Evolutionary conservation across 2,888 invertebrate genomes (phyloP), one percentile per base, ranked within the genome.

Genomic region (Steromphala cineraria): DNA sequence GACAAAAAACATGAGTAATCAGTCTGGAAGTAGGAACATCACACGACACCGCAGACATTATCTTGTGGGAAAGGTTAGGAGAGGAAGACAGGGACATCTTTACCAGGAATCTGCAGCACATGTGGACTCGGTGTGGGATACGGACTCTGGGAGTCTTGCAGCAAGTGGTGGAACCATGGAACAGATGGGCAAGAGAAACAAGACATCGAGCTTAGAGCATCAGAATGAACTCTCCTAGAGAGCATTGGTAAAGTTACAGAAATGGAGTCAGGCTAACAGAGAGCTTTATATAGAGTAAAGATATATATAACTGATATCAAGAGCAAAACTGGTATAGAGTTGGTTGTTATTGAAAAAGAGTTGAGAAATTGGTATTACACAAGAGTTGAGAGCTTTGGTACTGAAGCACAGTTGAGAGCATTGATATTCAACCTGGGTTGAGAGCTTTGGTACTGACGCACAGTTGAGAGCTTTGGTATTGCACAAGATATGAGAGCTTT

Each of bases 41-140:
- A 36, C 71, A 31, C 46, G 28, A 28, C 62, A 62, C 62, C 28
- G 28, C 62, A 62, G 71, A 71, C 71, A 71, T 40, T 71, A 71
- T 71, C 71, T 71, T 31, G 71, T 71, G 71, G 71, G 71, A 71
- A 62, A 62, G 62, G 62, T 62, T 24, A 62, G 62, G 62, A 24
- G 15, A 15, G 62, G 62, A 62, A 71, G 36, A 71, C 40, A 40
- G 19, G 71, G 71, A 71, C 71, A 71, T 71, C 71, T 71, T 40
- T 71, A 36, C 71, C n/a, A 19, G 28, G 36, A 71, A 71, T 71
- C 71, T 71, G 36, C 71, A 36, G 10, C 28, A 71, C 71, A 36
- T 71, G 71, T 71, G 71, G 28, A 19, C 28, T 19, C n/a, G 36
- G n/a, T 71, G 71, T 19, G 31, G 36, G 71, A 46, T 46, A n/a